Conservation (phyloP, 2,888 invertebrate species). For the Linnaemya vulpina region DNA sequence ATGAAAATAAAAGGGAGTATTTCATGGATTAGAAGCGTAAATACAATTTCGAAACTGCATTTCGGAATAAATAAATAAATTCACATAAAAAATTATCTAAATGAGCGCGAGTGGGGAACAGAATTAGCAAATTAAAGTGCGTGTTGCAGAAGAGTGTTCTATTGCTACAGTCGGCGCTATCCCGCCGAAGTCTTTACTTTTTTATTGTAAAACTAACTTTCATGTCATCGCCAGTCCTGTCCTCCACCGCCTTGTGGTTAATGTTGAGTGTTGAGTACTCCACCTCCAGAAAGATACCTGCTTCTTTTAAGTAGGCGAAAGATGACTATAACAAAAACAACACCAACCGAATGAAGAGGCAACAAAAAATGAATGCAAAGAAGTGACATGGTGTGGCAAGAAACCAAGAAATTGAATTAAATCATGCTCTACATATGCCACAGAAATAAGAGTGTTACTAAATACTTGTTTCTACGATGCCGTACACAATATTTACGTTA, state of each 20-base stretch:
- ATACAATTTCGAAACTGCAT: too few species aligned
- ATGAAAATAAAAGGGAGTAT: too few species aligned
- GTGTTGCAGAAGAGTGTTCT: too few species aligned
- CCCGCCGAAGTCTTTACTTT: too few species aligned
- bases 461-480: constrained; percentile 44
- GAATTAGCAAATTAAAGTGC: too few species aligned
- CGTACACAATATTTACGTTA: constrained; percentile 59
- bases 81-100: too few species aligned
- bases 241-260: not conserved
- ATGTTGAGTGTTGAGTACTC: not conserved
- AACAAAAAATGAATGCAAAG: not conserved
- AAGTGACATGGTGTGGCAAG: constrained; percentile 54
- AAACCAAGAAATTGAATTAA: constrained; percentile 70
- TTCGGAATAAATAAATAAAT: too few species aligned
- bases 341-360: not conserved
- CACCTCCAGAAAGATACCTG: not conserved
- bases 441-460: constrained; percentile 68
- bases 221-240: too few species aligned
- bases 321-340: constrained; percentile 15
- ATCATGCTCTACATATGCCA: constrained; percentile 70
- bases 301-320: constrained; percentile 58
- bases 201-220: too few species aligned
- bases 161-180: too few species aligned
- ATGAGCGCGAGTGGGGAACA: too few species aligned
- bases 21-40: too few species aligned